Evolutionary conservation across 2,888 invertebrate genomes (phyloP), one percentile per base, ranked within the genome.

Genomic region (Eilema caniola): DNA sequence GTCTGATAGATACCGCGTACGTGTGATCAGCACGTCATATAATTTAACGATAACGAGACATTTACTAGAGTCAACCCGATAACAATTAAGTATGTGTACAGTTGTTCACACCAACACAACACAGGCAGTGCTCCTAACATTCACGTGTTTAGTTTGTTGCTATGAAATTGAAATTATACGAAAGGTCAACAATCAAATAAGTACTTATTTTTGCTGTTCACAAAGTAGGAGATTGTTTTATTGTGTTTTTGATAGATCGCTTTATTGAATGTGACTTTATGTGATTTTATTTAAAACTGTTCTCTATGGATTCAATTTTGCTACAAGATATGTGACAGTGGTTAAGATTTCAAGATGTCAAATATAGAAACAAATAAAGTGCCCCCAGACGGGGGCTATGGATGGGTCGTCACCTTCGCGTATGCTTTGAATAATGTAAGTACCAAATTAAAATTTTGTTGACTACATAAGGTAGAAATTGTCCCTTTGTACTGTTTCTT

Each of bases 341-440:
- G 73, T 75, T 71, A 70, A 68, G 73, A 71, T 64, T 53, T 78
- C 71, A 89, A 71, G 75, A 94, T 93, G 93, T 84, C 88, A 73
- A 89, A 85, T 73, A 80, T 78, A 71, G 84, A 83, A 79, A 84
- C 79, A 73, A 88, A 88, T 69, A 94, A 93, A 83, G 92, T 96
- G 72, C 96, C 96, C 56, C 97, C 97, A 0, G 96, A 97, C 83
- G 97, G 97, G 73, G 96, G 97, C 20, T 97, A 96, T 88, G 97
- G 97, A 20, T 97, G 97, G 97, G 91, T 96, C 41, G 94, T 97
- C 63, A 96, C 96, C 16, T 85, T 96, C 67, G 96, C 96, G 0
- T 96, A 94, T 78, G 96, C 96, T 47, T 83, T 96, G 24, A 96
- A 96, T 78, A 96, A 96, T 89, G 97, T 97, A 92, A 96, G 96